Evolutionary conservation across 2,113 vertebrate species (phyloP).

Genomic region (Indicator indicator): DNA sequence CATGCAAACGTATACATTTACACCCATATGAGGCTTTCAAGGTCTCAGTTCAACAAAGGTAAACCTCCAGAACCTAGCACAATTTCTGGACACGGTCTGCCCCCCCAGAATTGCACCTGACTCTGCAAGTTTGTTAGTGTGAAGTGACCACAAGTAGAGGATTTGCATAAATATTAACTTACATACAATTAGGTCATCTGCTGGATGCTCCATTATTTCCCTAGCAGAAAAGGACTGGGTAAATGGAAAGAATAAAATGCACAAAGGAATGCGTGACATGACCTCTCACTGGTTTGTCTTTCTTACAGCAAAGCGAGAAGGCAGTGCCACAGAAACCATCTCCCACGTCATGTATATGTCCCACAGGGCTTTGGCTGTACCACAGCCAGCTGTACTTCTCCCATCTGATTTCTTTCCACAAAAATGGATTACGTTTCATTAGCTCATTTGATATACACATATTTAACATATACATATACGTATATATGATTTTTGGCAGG

Average conservation of each 20-base stretch:
- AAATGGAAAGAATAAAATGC: not conserved
- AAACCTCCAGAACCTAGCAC: not conserved
- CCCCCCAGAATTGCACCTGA: constrained; percentile 26
- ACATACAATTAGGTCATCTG: constrained; percentile 14
- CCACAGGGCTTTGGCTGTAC: not conserved
- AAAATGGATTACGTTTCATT: constrained; percentile 15
- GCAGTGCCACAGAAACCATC: not conserved
- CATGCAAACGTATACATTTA: not conserved
- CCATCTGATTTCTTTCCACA: not conserved
- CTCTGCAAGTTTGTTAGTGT: not conserved
- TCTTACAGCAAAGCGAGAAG: not conserved
- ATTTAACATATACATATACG: too few species aligned
- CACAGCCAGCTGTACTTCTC: not conserved
- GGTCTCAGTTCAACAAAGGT: not conserved
- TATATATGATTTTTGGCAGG: too few species aligned
- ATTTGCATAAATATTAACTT: constrained; percentile 38
- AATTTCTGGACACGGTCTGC: not conserved
- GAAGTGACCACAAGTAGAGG: not conserved
- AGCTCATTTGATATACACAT: not conserved
- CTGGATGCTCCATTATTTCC: not conserved
- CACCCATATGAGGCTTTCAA: not conserved
- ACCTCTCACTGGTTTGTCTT: not conserved
- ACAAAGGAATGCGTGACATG: not conserved
- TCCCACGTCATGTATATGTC: not conserved
- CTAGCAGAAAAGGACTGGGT: not conserved